Evolutionary conservation across 2,797 vertebrate species (phyloP), one percentile per base, ranked within the genome.

Genomic region (Menidia menidia): DNA sequence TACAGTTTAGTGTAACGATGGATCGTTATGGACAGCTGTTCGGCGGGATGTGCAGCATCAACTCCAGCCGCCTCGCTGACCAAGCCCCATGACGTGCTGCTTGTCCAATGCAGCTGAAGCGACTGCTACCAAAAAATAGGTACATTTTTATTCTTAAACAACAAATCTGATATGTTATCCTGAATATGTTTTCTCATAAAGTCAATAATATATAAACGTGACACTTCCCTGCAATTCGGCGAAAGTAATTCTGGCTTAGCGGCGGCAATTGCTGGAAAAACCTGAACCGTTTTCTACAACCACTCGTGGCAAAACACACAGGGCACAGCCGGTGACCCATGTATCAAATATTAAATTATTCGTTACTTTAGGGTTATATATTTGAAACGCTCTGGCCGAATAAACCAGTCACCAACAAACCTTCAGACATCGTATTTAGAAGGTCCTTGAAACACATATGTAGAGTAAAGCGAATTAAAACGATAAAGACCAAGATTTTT

Each of bases 1-100:
- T 25, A 25, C 25, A 25, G 35, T 10, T 7, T 10, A 39, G 35
- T 10, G 32, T 32, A 48, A 25, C 3, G 0, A 3, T 16, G 14
- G 25, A 2, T 41, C 25, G 25, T 0, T 2, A 42, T 15, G 7
- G 33, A 19, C 41, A 70, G 41, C 48, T 44, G 60, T 12, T 6
- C 4, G 51, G 25, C 8, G 2, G 41, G 57, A 54, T 72, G 63
- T 56, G 64, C 53, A 68, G 64, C 4, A 45, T 71, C 52, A 15
- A 68, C 43, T 35, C 15, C 13, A 74, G 70, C 68, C 60, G 77
- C 75, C 52, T 35, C 13, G 33, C 44, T 53, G 68, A 85, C 57
- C 42, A 30, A 69, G 72, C 44, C 33, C 44, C 32, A 68, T 73
- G 63, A 42, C 59, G 35, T 54, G 53, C 56, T 51, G 58, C 45